A percentile compares a stretch with the other conserved stretches of the same genome.
phyloP scores from a whole-genome alignment of 2,888 invertebrate genomes.

The Anarsia innoxiella region DNA sequence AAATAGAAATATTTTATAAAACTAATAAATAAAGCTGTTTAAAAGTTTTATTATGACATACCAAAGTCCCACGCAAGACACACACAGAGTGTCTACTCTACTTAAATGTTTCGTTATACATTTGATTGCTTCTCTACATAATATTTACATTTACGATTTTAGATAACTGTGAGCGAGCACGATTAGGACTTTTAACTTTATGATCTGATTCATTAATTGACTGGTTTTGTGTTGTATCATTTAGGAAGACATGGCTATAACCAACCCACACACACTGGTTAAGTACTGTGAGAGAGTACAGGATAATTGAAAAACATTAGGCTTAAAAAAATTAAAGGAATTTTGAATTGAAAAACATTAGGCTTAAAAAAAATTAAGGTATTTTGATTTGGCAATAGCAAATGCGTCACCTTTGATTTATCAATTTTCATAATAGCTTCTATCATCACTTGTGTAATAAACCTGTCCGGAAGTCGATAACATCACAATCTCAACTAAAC shows the following conservation, averaged over 20 bases:
- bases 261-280: slow-evolving; percentile 12
- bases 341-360: no score
- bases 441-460: slow-evolving; percentile 56
- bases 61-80: slow-evolving; percentile 41
- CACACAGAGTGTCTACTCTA: slow-evolving; percentile 14
- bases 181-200: slow-evolving; percentile 35
- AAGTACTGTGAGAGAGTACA: no score
- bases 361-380: no score
- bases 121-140: slow-evolving; percentile 36
- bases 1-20: slow-evolving; percentile 20
- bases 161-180: slow-evolving; percentile 51
- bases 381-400: slow-evolving; percentile 24
- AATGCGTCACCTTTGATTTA: no score
- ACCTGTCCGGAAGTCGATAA: slow-evolving; percentile 57
- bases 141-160: slow-evolving; percentile 42
- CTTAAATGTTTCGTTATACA: slow-evolving; percentile 34
- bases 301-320: no score
- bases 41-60: slow-evolving; percentile 45
- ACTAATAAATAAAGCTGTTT: slow-evolving; percentile 39
- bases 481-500: slow-evolving; percentile 58
- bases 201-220: slow-evolving; percentile 17
- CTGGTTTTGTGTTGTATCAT: slow-evolving; percentile 11
- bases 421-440: slow-evolving; percentile 41
- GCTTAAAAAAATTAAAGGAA: no score
- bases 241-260: slow-evolving; percentile 11